These are phyloP conservation scores for Taeniopygia guttata DNA, from an alignment of 2,797 vertebrate genomes.

Conservation along the genomic window DNA sequence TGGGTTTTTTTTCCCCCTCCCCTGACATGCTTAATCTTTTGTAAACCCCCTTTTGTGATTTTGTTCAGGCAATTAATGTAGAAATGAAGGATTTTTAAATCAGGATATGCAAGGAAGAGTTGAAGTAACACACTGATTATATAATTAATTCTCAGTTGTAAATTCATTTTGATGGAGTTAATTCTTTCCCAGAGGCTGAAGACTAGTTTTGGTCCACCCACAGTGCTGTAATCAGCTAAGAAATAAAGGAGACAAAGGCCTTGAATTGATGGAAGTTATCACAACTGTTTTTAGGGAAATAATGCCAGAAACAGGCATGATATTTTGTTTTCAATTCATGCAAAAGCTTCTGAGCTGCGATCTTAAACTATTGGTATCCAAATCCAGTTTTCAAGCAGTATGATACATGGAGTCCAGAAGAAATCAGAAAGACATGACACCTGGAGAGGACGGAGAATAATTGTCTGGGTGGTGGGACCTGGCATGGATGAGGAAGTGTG, in stretches of 20 bases:
- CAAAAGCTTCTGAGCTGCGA: not conserved
- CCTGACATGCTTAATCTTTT: constrained; percentile 40
- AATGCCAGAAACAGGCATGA: not conserved
- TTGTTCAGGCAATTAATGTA: constrained; percentile 60
- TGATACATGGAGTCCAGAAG: not conserved
- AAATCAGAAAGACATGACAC: not conserved
- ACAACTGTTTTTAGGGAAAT: not conserved
- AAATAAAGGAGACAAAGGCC: not conserved
- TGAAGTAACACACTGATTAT: constrained; percentile 59
- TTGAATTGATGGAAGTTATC: not conserved
- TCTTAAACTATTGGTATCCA: not conserved
- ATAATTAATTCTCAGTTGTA: constrained; percentile 72
- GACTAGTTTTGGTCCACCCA: constrained; percentile 52
- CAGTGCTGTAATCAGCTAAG: constrained; percentile 34
- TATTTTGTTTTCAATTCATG: constrained; percentile 16
- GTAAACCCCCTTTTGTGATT: constrained; percentile 36
- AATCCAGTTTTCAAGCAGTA: not conserved
- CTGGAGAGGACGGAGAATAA: not conserved
- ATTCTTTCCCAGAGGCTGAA: constrained; percentile 64
- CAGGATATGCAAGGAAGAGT: constrained; percentile 46
- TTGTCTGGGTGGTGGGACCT: not conserved
- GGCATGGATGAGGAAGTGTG: not conserved
- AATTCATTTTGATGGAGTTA: constrained; percentile 69
- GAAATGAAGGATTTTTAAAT: constrained; percentile 48
- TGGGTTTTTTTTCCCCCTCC: not conserved